Evolutionary conservation across 1,140 invertebrate species (phyloP).

Genomic region (Physella acuta): DNA sequence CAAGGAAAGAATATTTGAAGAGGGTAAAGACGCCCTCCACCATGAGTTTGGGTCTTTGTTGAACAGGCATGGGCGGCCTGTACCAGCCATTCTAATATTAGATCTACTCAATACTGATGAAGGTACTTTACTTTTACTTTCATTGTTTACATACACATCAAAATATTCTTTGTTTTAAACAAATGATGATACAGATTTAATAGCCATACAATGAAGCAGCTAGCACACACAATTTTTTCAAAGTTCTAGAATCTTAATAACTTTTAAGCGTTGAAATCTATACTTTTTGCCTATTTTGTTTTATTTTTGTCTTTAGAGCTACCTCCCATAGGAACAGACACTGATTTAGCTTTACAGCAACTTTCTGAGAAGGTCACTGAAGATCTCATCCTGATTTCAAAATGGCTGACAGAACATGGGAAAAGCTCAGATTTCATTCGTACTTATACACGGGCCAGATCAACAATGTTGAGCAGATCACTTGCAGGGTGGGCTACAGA

Average conservation of each 20-base stretch:
- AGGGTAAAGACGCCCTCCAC: conserved; percentile 75
- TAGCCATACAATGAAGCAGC: no score
- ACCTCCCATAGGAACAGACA: conserved; percentile 39
- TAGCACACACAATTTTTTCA: no score
- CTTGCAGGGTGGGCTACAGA: conserved; percentile 65
- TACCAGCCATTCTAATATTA: conserved; percentile 80
- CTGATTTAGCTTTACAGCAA: conserved; percentile 48
- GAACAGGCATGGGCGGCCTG: conserved; percentile 80
- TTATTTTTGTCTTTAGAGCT: conserved; percentile 33
- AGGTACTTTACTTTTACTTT: conserved; percentile 63
- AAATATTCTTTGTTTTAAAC: no score
- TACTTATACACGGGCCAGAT: conserved; percentile 78
- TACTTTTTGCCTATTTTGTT: not conserved
- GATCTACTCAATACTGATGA: conserved; percentile 85
- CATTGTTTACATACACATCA: no score
- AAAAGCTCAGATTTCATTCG: conserved; percentile 74
- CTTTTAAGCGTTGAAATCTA: not conserved
- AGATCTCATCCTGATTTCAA: conserved; percentile 77
- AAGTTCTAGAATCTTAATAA: no score
- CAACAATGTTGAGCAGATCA: conserved; percentile 74
- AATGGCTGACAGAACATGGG: conserved; percentile 83
- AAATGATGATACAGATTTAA: no score
- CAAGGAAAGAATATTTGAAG: conserved; percentile 75
- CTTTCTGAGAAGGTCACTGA: conserved; percentile 69
- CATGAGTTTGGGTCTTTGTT: conserved; percentile 85